phyloP scores from a whole-genome alignment of 2,888 invertebrate species.

The Empis stercorea region DNA sequence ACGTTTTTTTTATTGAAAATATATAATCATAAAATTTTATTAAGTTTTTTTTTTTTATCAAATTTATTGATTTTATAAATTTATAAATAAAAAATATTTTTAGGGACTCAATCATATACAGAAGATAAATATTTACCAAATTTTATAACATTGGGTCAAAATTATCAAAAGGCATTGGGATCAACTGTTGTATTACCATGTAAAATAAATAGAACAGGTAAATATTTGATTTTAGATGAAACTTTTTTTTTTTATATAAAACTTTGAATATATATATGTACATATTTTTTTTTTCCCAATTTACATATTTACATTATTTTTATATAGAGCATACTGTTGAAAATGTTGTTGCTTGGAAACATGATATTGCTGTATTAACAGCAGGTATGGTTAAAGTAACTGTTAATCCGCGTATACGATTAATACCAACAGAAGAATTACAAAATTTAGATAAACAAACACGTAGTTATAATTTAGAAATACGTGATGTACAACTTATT shows the following conservation, averaged over 20 bases:
- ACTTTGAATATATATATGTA: too few relatives aligned
- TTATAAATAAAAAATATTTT: too few relatives aligned
- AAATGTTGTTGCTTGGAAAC: slow-evolving; percentile 40
- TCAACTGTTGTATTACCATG: slow-evolving; percentile 39
- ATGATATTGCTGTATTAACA: slow-evolving; percentile 40
- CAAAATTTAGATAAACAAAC: slow-evolving; percentile 13
- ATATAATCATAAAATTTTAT: too few relatives aligned
- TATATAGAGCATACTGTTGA: slow-evolving; percentile 12
- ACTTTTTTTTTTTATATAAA: too few relatives aligned
- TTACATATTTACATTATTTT: too few relatives aligned
- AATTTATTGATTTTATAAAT: too few relatives aligned
- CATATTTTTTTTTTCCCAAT: too few relatives aligned
- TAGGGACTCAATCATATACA: not conserved
- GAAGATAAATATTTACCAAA: slow-evolving; percentile 22
- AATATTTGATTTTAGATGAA: too few relatives aligned
- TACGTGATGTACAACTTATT: slow-evolving; percentile 38
- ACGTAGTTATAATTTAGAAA: slow-evolving; percentile 39
- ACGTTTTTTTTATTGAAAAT: too few relatives aligned
- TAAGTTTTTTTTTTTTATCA: too few relatives aligned
- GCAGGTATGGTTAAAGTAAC: slow-evolving; percentile 40
- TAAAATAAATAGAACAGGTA: slow-evolving; percentile 38
- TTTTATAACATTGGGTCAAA: slow-evolving; percentile 36
- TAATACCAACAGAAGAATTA: slow-evolving; percentile 28
- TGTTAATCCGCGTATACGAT: slow-evolving; percentile 37
- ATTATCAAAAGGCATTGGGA: slow-evolving; percentile 36